phyloP scores from a whole-genome alignment of 2,888 invertebrate genomes.

The Podotricha telesiphe region DNA sequence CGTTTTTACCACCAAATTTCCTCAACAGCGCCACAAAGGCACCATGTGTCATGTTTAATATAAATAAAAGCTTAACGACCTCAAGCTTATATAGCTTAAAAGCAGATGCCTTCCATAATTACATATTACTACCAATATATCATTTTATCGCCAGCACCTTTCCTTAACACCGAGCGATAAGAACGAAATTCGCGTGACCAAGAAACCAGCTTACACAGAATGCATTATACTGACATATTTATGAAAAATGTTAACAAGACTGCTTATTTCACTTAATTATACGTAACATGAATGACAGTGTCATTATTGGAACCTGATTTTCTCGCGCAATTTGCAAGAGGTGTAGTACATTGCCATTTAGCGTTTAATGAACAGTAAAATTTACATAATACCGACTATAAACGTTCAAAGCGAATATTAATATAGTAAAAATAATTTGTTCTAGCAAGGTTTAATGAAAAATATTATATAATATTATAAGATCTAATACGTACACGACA shows the following conservation, averaged over 20 bases:
- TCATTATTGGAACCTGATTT: conserved; percentile 54
- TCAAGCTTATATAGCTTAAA: not conserved
- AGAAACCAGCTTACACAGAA: conserved; percentile 24
- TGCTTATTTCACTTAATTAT: conserved; percentile 56
- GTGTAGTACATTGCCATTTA: conserved; percentile 37
- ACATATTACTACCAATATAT: not conserved
- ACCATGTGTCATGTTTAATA: not conserved
- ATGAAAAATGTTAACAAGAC: conserved; percentile 54
- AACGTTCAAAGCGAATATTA: conserved; percentile 26
- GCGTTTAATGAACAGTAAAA: conserved; percentile 40
- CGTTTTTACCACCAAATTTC: too few species aligned
- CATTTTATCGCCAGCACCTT: not conserved
- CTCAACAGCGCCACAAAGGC: too few species aligned
- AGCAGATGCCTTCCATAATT: not conserved
- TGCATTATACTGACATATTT: conserved; percentile 43
- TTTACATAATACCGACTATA: conserved; percentile 39
- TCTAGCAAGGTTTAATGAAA: not conserved
- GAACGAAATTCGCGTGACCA: conserved; percentile 14
- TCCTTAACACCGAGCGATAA: not conserved
- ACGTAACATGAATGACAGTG: conserved; percentile 51
- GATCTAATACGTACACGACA: too few species aligned
- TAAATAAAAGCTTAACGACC: not conserved
- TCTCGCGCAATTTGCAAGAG: conserved; percentile 48
- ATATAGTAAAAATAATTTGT: conserved; percentile 25
- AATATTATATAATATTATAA: not conserved